phyloP scores from a whole-genome alignment of 1,140 invertebrate species.

The Triops cancriformis region DNA sequence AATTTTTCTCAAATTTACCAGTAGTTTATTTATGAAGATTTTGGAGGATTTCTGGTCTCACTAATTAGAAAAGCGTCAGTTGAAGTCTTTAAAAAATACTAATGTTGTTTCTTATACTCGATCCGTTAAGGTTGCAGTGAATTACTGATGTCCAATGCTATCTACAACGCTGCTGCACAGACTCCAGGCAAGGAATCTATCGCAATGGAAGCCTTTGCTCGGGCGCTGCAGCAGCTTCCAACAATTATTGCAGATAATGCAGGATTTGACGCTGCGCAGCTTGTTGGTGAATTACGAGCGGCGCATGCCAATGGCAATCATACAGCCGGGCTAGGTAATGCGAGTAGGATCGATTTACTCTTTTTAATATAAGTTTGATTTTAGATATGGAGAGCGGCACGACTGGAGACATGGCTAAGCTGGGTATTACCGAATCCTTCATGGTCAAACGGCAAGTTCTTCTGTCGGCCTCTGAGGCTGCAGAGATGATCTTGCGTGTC shows the following conservation, averaged over 20 bases:
- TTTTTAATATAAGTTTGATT: slow-evolving; percentile 29
- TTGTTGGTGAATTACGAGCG: slow-evolving; percentile 82
- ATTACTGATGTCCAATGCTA: slow-evolving; percentile 92
- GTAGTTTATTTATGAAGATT: too few species aligned
- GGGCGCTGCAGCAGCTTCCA: slow-evolving; percentile 78
- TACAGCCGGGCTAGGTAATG: slow-evolving; percentile 72
- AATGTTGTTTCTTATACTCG: slow-evolving; percentile 28
- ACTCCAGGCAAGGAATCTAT: slow-evolving; percentile 96
- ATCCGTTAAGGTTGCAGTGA: slow-evolving; percentile 64
- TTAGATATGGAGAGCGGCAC: slow-evolving; percentile 78
- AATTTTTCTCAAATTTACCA: too few species aligned
- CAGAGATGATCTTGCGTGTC: slow-evolving; percentile 97
- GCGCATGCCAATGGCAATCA: slow-evolving; percentile 68
- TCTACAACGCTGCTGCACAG: slow-evolving; percentile 68
- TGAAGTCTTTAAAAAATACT: neutral
- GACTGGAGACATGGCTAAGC: slow-evolving; percentile 72
- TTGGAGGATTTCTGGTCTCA: too few species aligned
- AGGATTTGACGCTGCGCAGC: slow-evolving; percentile 92
- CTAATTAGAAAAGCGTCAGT: neutral
- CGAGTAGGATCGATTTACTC: slow-evolving; percentile 1
- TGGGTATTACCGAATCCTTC: slow-evolving; percentile 94
- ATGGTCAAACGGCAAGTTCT: slow-evolving; percentile 94
- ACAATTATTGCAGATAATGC: slow-evolving; percentile 97
- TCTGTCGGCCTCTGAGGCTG: slow-evolving; percentile 89
- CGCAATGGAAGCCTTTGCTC: slow-evolving; percentile 93